phyloP scores from a whole-genome alignment of 2,888 invertebrate species.

The Teleiodes luculella region DNA sequence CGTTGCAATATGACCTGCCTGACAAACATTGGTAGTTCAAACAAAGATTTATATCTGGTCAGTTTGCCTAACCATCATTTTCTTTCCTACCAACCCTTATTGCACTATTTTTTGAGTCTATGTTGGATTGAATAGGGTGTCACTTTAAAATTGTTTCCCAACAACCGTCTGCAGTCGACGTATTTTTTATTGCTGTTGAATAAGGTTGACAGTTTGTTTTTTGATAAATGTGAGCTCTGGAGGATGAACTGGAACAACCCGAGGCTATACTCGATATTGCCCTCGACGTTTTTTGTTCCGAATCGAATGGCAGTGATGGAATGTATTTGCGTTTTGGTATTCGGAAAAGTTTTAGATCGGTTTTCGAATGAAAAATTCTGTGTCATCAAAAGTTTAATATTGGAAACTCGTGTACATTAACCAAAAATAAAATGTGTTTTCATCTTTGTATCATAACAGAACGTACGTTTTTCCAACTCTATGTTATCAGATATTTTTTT shows the following conservation, averaged over 20 bases:
- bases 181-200: background rate
- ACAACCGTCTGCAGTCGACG: background rate
- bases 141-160: background rate
- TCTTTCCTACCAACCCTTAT: slow-evolving; percentile 8
- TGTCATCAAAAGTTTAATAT: slow-evolving; percentile 11
- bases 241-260: slow-evolving; percentile 43
- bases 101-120: slow-evolving; percentile 18
- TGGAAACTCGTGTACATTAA: background rate
- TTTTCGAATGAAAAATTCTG: slow-evolving; percentile 10
- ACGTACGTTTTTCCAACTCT: no score
- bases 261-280: slow-evolving; percentile 55
- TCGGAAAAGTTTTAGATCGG: slow-evolving; percentile 29
- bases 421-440: no score
- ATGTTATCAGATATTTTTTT: no score
- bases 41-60: slow-evolving; percentile 27
- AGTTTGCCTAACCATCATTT: slow-evolving; percentile 11
- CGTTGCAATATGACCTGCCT: slow-evolving; percentile 1
- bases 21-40: slow-evolving; percentile 31
- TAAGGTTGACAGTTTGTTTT: background rate
- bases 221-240: slow-evolving; percentile 17
- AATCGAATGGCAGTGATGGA: slow-evolving; percentile 43
- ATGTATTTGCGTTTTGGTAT: slow-evolving; percentile 44
- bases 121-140: background rate
- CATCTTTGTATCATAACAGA: no score
- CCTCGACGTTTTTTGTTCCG: slow-evolving; percentile 48